Conservation (phyloP, 2,113 vertebrate species). For the Antennarius striatus region DNA sequence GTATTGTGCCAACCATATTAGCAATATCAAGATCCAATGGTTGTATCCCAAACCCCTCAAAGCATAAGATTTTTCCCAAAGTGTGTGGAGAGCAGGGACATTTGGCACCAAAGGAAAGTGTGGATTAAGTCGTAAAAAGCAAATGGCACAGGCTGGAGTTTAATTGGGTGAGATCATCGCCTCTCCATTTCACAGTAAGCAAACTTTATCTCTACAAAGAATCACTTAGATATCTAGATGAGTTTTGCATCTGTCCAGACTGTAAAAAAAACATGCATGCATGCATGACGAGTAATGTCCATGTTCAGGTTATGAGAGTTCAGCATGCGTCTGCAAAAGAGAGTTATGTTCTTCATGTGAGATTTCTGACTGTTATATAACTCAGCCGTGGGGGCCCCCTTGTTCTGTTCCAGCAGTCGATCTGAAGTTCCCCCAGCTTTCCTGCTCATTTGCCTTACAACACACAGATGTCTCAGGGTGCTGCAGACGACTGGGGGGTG, state of each 20-base stretch:
- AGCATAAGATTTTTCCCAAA: constrained; percentile 1
- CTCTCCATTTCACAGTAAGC: constrained; percentile 79
- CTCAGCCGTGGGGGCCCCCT: constrained; percentile 51
- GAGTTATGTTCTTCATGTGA: constrained; percentile 49
- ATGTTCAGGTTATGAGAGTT: constrained; percentile 36
- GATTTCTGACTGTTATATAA: constrained; percentile 62
- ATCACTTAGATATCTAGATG: constrained; percentile 50
- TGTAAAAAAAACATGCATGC: constrained; percentile 6
- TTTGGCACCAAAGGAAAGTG: constrained; percentile 73
- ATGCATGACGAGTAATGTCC: constrained; percentile 21
- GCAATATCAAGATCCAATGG: background rate
- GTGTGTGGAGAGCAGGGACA: constrained; percentile 22
- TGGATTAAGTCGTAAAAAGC: constrained; percentile 78
- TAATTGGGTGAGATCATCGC: constrained; percentile 87
- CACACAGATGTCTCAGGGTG: constrained; percentile 63
- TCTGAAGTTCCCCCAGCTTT: constrained; percentile 65
- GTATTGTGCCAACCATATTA: too few relatives aligned
- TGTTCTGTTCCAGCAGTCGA: constrained; percentile 56
- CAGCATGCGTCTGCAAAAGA: constrained; percentile 38
- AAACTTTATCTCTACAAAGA: constrained; percentile 68
- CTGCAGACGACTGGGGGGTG: constrained; percentile 27
- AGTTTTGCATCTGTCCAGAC: constrained; percentile 30
- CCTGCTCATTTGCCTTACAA: constrained; percentile 52
- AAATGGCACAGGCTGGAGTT: constrained; percentile 84
- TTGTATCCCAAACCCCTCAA: background rate